Evolutionary conservation across 2,797 vertebrate genomes (phyloP).

Genomic region (Ptychobarbus kaznakovi): DNA sequence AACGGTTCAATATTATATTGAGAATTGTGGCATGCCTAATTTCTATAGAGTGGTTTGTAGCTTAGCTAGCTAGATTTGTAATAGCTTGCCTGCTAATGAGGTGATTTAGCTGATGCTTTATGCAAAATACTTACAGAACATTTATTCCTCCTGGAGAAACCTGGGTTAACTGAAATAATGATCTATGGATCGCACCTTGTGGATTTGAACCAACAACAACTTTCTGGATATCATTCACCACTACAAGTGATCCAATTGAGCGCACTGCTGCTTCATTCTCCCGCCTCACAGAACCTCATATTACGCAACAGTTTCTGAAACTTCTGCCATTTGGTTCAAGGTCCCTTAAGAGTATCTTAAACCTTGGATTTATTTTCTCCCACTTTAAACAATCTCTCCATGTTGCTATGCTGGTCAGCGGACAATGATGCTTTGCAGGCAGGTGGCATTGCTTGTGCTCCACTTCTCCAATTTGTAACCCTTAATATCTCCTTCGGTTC

Average conservation of each 20-base stretch:
- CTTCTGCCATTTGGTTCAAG: conserved; percentile 12
- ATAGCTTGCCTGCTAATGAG: neutral
- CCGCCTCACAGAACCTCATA: neutral
- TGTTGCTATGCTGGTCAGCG: neutral
- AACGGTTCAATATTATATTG: neutral
- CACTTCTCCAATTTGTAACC: conserved; percentile 10
- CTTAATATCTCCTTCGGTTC: conserved; percentile 19
- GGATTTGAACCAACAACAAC: neutral
- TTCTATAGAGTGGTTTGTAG: neutral
- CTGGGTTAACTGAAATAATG: neutral
- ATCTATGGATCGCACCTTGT: neutral
- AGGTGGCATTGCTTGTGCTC: conserved; percentile 27
- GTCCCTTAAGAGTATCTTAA: conserved; percentile 30
- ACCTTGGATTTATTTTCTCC: conserved; percentile 28
- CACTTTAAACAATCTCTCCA: conserved; percentile 14
- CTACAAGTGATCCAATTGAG: conserved; percentile 8
- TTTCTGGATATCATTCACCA: neutral
- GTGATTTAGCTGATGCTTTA: neutral
- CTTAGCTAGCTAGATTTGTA: neutral
- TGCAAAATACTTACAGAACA: neutral
- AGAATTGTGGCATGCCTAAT: neutral
- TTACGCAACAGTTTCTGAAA: conserved; percentile 14
- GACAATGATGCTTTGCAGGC: conserved; percentile 4
- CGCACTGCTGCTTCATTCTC: neutral
- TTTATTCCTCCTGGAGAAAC: neutral